Conservation (phyloP, 1,140 invertebrate genomes). For the Geopemphigus sp. region DNA sequence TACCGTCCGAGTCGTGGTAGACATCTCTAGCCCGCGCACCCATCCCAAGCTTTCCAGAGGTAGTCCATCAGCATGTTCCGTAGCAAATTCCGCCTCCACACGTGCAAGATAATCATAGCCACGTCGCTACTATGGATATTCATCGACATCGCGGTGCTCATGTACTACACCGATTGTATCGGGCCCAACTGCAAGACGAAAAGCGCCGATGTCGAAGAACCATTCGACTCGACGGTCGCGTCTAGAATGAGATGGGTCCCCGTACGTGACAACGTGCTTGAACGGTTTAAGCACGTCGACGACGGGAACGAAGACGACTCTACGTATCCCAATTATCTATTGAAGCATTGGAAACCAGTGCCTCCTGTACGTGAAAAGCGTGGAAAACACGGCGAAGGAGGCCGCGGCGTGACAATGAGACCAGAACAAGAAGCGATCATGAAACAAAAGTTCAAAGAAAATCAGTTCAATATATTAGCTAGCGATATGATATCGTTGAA, state of each 20-base stretch:
- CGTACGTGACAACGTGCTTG: slow-evolving; percentile 25
- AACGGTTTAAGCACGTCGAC: slow-evolving; percentile 52
- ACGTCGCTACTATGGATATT: slow-evolving; percentile 95
- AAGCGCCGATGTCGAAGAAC: background rate
- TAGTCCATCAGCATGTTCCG: slow-evolving; percentile 75
- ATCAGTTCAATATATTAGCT: slow-evolving; percentile 97
- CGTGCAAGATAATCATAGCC: slow-evolving; percentile 88
- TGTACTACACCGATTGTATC: slow-evolving; percentile 90
- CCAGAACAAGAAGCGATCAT: slow-evolving; percentile 79
- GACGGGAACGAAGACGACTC: slow-evolving; percentile 50
- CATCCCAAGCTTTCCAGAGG: background rate
- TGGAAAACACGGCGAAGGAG: slow-evolving; percentile 82
- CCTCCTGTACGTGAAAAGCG: slow-evolving; percentile 67
- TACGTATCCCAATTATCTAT: slow-evolving; percentile 58
- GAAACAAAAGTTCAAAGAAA: slow-evolving; percentile 94
- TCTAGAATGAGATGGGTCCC: background rate
- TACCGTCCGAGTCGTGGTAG: background rate
- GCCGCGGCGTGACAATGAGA: slow-evolving; percentile 82
- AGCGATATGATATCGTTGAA: slow-evolving; percentile 98
- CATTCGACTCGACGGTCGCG: background rate
- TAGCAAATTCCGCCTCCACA: slow-evolving; percentile 84
- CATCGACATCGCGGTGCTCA: slow-evolving; percentile 85
- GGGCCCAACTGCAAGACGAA: slow-evolving; percentile 61
- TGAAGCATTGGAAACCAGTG: slow-evolving; percentile 72
- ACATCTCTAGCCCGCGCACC: background rate